Conservation (phyloP, 2,797 vertebrate species). For the Sebastes diploproa region DNA sequence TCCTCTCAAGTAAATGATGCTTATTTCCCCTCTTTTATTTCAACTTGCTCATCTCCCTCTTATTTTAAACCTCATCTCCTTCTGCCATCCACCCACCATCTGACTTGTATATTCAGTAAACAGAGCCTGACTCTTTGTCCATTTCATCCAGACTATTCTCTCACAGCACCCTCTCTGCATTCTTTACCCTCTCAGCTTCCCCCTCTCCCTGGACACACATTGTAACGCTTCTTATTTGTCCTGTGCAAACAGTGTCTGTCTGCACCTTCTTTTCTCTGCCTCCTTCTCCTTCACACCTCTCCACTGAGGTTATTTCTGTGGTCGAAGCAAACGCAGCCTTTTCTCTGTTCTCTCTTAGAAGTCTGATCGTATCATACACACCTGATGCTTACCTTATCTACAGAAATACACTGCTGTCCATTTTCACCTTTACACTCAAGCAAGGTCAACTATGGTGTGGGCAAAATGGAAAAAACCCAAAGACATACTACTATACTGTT, state of each 20-base stretch:
- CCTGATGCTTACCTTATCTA: background rate
- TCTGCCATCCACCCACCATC: background rate
- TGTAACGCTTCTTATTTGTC: constrained; percentile 35
- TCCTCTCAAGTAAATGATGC: background rate
- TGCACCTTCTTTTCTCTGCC: constrained; percentile 8
- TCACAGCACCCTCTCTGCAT: background rate
- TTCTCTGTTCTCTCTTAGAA: constrained; percentile 8
- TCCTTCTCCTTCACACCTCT: background rate
- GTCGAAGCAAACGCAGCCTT: constrained; percentile 30
- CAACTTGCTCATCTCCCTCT: background rate
- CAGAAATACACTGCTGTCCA: background rate
- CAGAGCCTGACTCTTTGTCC: constrained; percentile 1
- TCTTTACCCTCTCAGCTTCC: background rate
- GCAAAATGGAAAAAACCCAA: background rate
- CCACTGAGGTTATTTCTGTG: constrained; percentile 26
- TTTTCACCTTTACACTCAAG: background rate
- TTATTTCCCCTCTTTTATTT: background rate
- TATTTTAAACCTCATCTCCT: background rate
- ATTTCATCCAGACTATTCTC: background rate
- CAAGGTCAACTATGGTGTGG: background rate
- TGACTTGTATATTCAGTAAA: constrained; percentile 3
- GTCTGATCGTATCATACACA: constrained; percentile 19
- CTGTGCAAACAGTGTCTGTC: constrained; percentile 37
- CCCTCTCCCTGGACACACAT: constrained; percentile 11
- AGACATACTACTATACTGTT: background rate